phyloP scores from a whole-genome alignment of 2,888 invertebrate species.

The Sesia bembeciformis region DNA sequence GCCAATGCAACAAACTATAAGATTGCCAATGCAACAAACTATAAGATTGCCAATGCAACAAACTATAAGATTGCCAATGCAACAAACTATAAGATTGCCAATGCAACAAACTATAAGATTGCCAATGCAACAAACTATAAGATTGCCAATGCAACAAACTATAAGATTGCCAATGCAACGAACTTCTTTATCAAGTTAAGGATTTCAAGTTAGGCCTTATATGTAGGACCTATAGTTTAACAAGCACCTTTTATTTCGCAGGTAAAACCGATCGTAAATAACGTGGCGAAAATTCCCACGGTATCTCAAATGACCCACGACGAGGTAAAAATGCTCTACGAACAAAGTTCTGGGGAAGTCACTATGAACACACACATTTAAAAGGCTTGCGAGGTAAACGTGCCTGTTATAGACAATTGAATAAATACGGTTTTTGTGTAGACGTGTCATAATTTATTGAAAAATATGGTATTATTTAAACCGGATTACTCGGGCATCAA shows the following conservation, averaged over 20 bases:
- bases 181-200: too few species aligned
- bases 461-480: too few species aligned
- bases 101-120: too few species aligned
- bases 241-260: conserved; percentile 12
- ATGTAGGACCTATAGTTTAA: not conserved
- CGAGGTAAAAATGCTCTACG: conserved; percentile 52
- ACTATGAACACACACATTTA: conserved; percentile 54
- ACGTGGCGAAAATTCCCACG: conserved; percentile 40
- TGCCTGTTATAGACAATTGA: not conserved
- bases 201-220: not conserved
- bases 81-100: too few species aligned
- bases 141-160: too few species aligned
- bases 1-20: too few species aligned
- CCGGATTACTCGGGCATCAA: too few species aligned
- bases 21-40: too few species aligned
- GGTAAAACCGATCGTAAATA: conserved; percentile 49
- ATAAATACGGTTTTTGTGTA: conserved; percentile 2
- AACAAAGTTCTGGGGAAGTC: conserved; percentile 46
- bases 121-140: too few species aligned
- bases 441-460: not conserved
- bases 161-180: too few species aligned
- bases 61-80: too few species aligned
- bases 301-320: conserved; percentile 61
- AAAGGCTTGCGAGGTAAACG: conserved; percentile 1
- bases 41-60: too few species aligned